phyloP scores from a whole-genome alignment of 2,888 invertebrate genomes.

The Polydrusus pterygomalis region DNA sequence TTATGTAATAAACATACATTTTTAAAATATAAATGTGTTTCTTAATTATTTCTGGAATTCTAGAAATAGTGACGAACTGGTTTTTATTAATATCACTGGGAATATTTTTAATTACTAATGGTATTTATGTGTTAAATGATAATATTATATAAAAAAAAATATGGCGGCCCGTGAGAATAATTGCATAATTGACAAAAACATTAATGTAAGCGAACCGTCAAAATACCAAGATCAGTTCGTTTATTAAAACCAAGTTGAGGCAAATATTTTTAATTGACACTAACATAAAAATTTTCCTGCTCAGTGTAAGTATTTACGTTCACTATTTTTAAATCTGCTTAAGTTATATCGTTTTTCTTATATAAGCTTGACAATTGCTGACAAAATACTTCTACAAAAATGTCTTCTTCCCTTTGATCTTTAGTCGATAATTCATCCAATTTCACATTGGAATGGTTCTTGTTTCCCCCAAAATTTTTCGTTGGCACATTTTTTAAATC shows the following conservation, averaged over 20 bases:
- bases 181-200: no score
- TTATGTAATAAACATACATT: constrained; percentile 22
- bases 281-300: no score
- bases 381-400: constrained; percentile 1
- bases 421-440: background rate
- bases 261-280: no score
- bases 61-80: background rate
- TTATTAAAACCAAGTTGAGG: no score
- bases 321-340: no score
- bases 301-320: no score
- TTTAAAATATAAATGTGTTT: constrained; percentile 15
- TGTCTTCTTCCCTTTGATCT: background rate
- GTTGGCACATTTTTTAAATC: constrained; percentile 16
- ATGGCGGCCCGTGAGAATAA: no score
- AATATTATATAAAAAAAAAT: no score
- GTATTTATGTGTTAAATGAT: background rate
- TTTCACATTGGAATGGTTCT: background rate
- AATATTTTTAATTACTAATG: constrained; percentile 5
- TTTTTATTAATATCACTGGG: background rate
- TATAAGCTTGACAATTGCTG: background rate
- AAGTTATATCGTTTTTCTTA: background rate
- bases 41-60: constrained; percentile 4
- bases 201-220: no score
- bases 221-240: no score
- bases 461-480: constrained; percentile 4